Conservation (phyloP, 2,888 invertebrate species). For the Romanomermis culicivorax region DNA sequence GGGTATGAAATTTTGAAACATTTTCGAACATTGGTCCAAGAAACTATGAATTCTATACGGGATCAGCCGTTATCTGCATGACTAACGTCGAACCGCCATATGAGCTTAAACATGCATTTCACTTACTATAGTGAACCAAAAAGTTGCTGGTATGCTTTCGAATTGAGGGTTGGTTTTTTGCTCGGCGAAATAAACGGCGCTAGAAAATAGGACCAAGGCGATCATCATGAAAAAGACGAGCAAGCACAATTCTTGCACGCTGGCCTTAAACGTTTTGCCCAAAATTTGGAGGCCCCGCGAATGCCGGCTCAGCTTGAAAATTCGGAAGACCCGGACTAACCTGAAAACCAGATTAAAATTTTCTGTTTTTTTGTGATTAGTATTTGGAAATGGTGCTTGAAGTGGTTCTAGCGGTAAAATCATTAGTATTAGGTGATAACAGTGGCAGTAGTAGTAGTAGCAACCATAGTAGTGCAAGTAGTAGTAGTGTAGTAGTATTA, state of each 20-base stretch:
- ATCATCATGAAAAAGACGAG: slow-evolving; percentile 35
- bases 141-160: slow-evolving; percentile 28
- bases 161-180: slow-evolving; percentile 27
- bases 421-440: too few species aligned
- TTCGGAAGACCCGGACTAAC: slow-evolving; percentile 22
- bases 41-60: too few species aligned
- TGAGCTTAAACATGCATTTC: neutral
- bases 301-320: slow-evolving; percentile 36
- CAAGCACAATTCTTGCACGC: slow-evolving; percentile 32
- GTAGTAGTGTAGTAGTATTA: too few species aligned
- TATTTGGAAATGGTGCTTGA: too few species aligned
- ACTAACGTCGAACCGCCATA: too few species aligned
- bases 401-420: too few species aligned
- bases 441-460: too few species aligned
- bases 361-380: too few species aligned
- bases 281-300: slow-evolving; percentile 36
- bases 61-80: neutral
- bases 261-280: slow-evolving; percentile 34
- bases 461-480: too few species aligned
- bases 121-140: slow-evolving; percentile 33
- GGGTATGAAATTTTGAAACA: too few species aligned
- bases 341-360: neutral
- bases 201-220: slow-evolving; percentile 32
- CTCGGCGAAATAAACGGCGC: slow-evolving; percentile 35
- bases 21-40: too few species aligned